phyloP scores from a whole-genome alignment of 2,888 invertebrate genomes.

The Epistrophe grossulariae region DNA sequence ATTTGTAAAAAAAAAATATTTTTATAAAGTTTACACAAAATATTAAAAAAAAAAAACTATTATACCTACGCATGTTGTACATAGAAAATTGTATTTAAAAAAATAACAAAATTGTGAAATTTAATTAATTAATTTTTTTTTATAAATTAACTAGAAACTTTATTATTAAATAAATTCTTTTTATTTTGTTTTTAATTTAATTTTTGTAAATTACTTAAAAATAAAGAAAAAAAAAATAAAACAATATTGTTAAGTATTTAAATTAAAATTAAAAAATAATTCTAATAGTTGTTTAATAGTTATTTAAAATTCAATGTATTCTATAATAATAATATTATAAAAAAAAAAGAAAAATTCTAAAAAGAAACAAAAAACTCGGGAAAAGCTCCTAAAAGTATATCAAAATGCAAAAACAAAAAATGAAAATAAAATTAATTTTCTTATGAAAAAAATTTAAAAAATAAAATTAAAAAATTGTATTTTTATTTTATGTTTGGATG shows the following conservation, averaged over 20 bases:
- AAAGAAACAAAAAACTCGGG: conserved; percentile 11
- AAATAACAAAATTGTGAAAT: not conserved
- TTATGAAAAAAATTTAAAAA: conserved; percentile 52
- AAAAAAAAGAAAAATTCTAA: conserved; percentile 1
- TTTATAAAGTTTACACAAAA: conserved; percentile 68
- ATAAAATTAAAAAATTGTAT: conserved; percentile 16
- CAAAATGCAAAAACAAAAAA: conserved; percentile 2
- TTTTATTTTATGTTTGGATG: not conserved
- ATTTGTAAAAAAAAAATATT: conserved; percentile 60
- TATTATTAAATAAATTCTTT: conserved; percentile 55
- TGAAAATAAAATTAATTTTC: conserved; percentile 65
- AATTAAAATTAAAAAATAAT: conserved; percentile 32
- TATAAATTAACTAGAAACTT: conserved; percentile 55
- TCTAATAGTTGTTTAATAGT: conserved; percentile 60
- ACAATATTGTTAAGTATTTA: conserved; percentile 68
- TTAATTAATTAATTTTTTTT: conserved; percentile 28
- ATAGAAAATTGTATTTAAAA: conserved; percentile 38
- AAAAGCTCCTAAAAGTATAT: conserved; percentile 21
- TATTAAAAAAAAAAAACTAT: conserved; percentile 14
- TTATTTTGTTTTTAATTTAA: conserved; percentile 37
- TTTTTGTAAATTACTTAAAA: conserved; percentile 58
- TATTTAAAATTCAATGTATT: conserved; percentile 62
- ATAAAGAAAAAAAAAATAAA: conserved; percentile 17
- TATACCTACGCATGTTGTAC: conserved; percentile 43
- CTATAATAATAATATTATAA: conserved; percentile 20